A percentile compares a stretch with the other conserved stretches of the same genome.
Conservation (phyloP, 1,140 invertebrate genomes). For the Metaphire vulgaris region DNA sequence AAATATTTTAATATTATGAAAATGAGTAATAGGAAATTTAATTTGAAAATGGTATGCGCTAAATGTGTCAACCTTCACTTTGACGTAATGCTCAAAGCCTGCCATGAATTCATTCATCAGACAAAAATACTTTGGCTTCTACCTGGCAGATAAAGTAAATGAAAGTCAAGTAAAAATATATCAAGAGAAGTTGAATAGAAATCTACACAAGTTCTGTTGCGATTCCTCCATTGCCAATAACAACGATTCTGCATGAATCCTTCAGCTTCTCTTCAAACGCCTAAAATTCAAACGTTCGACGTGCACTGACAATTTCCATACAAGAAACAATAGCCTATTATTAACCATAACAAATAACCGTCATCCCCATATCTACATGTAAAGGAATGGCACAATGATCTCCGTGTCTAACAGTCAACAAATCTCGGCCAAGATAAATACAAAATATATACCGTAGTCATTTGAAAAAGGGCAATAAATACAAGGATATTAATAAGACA, state of each 20-base stretch:
- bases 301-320: neutral
- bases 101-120: no score
- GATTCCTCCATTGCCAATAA: conserved; percentile 95
- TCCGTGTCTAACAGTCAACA: neutral
- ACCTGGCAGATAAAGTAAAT: no score
- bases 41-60: no score
- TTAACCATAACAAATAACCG: neutral
- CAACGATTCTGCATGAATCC: conserved; percentile 64
- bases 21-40: no score
- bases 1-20: no score
- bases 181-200: no score
- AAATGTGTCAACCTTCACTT: no score
- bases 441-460: neutral
- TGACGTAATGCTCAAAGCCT: no score
- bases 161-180: no score
- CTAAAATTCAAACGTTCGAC: conserved; percentile 38
- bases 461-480: conserved; percentile 7
- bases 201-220: conserved; percentile 80
- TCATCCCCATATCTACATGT: neutral
- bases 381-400: no score
- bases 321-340: neutral
- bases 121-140: no score
- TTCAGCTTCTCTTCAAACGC: conserved; percentile 67
- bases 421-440: neutral
- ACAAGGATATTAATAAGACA: no score